Base-by-base conservation (phyloP, 2,113 vertebrate genomes). In the Trochalopteron elliotii region DNA sequence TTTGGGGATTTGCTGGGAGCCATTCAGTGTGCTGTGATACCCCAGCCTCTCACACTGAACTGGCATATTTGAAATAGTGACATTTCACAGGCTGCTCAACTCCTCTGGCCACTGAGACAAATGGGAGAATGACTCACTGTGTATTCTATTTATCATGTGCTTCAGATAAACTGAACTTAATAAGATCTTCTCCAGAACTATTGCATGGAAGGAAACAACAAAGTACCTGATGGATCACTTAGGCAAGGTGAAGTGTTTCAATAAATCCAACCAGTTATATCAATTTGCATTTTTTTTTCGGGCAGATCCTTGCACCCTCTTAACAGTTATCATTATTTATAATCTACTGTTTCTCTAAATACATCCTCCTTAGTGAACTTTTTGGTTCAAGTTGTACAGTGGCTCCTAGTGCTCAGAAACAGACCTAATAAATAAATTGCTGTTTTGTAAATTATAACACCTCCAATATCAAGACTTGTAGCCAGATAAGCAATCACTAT, bases 1-100 rank as follows among this genome's bases (percentile, higher is more conserved):
- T 23, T 22, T 3, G 0, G 39, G 53, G 31, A 1, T 18, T 69
- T 64, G 55, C 79, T 55, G 4, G 3, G 28, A 85, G 76, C 44
- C 70, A 47, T 19, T 39, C 87, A 64, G 35, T 0, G 0, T 27
- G n/a, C 35, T 39, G n/a, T n/a, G n/a, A n/a, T n/a, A n/a, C n/a
- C 28, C 67, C 78, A 96, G 78, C 85, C 65, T 39, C 70, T 92
- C 85, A 53, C 0, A 45, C 28, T 37, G 24, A 23, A n/a, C n/a
- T 1, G 31, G 23, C 5, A 0, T 44, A 12, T 45, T 16, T 83
- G 63, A 83, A 83, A 35, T 11, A 44, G 67, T 40, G 59, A 57
- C 28, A 18, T 60, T 70, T 40, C 72, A 49, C 0, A 33, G 44
- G 56, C 60, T 79, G 57, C 79, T 75, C 80, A 65, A 16, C 68